Conservation (phyloP, 2,888 invertebrate genomes). For the Danaus chrysippus region DNA sequence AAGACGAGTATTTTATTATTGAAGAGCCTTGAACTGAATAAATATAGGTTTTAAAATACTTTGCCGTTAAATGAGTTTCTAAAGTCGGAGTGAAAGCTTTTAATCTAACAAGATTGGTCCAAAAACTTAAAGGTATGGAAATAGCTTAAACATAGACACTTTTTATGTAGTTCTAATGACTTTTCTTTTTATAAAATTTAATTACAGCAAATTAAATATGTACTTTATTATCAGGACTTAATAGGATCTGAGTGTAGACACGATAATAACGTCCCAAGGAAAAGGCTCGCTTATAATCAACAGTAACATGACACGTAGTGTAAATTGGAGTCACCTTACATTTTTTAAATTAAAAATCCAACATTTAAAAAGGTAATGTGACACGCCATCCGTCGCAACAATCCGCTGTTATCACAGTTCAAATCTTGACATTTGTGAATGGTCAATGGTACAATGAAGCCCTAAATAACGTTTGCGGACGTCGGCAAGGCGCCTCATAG, state of each 20-base stretch:
- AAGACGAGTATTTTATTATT: constrained; percentile 32
- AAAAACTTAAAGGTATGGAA: constrained; percentile 7
- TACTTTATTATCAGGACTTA: background rate
- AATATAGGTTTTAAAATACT: constrained; percentile 28
- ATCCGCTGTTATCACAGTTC: constrained; percentile 64
- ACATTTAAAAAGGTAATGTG: constrained; percentile 46
- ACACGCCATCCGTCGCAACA: constrained; percentile 68
- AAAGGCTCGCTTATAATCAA: constrained; percentile 9
- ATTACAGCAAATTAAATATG: no score
- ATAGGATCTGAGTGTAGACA: background rate
- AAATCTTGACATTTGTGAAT: constrained; percentile 60
- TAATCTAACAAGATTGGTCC: constrained; percentile 28
- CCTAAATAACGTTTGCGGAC: constrained; percentile 67
- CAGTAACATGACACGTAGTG: constrained; percentile 14
- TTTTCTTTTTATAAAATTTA: background rate
- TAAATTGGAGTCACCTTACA: constrained; percentile 29
- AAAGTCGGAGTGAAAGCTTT: constrained; percentile 28
- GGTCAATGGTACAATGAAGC: constrained; percentile 69
- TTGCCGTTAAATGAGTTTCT: constrained; percentile 28
- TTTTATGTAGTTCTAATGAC: background rate
- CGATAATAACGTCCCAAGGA: constrained; percentile 8
- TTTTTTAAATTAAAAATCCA: constrained; percentile 36
- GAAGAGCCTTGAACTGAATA: constrained; percentile 24
- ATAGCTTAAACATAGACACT: background rate
- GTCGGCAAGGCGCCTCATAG: constrained; percentile 69